Evolutionary conservation across 2,797 vertebrate genomes (phyloP).

Genomic region (Darevskia mixta): DNA sequence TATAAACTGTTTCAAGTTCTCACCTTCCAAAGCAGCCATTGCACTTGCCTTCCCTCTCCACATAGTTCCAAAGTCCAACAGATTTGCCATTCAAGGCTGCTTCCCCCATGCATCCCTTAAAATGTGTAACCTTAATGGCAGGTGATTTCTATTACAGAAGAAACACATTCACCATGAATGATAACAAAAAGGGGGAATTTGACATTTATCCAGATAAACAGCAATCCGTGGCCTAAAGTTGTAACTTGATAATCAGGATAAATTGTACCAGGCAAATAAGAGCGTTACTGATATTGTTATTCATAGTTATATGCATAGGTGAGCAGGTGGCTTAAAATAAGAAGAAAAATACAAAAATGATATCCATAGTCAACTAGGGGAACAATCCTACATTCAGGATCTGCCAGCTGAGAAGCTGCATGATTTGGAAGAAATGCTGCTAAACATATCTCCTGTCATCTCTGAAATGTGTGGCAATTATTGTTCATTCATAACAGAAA

Average conservation of each 20-base stretch:
- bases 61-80: slow-evolving; percentile 93
- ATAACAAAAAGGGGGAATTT: slow-evolving; percentile 27
- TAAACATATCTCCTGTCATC: background rate
- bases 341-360: slow-evolving; percentile 4
- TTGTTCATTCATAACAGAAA: background rate
- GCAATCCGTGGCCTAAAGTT: slow-evolving; percentile 17
- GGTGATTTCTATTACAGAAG: slow-evolving; percentile 80
- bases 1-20: background rate
- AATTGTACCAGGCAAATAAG: slow-evolving; percentile 34
- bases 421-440: background rate
- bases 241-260: background rate
- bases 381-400: slow-evolving; percentile 19
- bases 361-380: background rate
- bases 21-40: slow-evolving; percentile 94
- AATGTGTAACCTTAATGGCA: slow-evolving; percentile 84
- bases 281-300: background rate
- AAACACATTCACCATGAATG: slow-evolving; percentile 11
- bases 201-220: slow-evolving; percentile 12
- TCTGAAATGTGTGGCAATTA: background rate
- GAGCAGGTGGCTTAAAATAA: background rate
- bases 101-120: slow-evolving; percentile 91
- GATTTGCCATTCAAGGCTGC: slow-evolving; percentile 88
- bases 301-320: background rate
- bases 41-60: slow-evolving; percentile 87
- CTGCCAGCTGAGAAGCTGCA: no score